A percentile compares a stretch with the other conserved stretches of the same genome.
phyloP scores from a whole-genome alignment of 2,888 invertebrate species.

The Thelaira solivaga region DNA sequence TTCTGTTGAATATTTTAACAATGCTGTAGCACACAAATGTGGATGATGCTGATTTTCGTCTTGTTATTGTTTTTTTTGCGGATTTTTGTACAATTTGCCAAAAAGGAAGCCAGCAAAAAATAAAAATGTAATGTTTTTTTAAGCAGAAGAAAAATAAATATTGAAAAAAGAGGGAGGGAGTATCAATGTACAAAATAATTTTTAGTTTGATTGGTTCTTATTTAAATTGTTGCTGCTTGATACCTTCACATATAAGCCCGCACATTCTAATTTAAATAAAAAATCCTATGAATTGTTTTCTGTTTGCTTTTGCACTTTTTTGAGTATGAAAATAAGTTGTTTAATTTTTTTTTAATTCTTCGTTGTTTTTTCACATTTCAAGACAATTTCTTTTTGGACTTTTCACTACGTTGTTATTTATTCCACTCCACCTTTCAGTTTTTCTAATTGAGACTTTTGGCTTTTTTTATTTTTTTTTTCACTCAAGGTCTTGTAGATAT shows the following conservation, averaged over 20 bases:
- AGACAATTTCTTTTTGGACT: conserved; percentile 20
- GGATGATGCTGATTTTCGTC: background rate
- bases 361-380: conserved; percentile 4
- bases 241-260: conserved; percentile 26
- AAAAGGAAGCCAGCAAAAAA: conserved; percentile 26
- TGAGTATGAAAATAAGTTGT: conserved; percentile 7
- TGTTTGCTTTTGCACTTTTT: conserved; percentile 12
- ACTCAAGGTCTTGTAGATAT: conserved; percentile 57
- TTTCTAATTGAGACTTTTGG: conserved; percentile 40
- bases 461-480: conserved; percentile 37
- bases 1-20: conserved; percentile 17
- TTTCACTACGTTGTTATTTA: conserved; percentile 38
- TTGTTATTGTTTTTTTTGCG: background rate
- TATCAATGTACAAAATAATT: background rate
- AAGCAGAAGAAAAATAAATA: background rate
- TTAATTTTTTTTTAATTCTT: background rate
- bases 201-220: conserved; percentile 1
- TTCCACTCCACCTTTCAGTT: conserved; percentile 41
- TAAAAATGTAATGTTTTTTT: background rate
- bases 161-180: conserved; percentile 13
- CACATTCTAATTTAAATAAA: background rate
- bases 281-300: too few species aligned
- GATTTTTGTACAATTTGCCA: conserved; percentile 30
- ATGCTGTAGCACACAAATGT: too few species aligned
- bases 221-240: conserved; percentile 30